Evolutionary conservation across 1,140 invertebrate species (phyloP).

Genomic region (Aphelenchoides besseyi): DNA sequence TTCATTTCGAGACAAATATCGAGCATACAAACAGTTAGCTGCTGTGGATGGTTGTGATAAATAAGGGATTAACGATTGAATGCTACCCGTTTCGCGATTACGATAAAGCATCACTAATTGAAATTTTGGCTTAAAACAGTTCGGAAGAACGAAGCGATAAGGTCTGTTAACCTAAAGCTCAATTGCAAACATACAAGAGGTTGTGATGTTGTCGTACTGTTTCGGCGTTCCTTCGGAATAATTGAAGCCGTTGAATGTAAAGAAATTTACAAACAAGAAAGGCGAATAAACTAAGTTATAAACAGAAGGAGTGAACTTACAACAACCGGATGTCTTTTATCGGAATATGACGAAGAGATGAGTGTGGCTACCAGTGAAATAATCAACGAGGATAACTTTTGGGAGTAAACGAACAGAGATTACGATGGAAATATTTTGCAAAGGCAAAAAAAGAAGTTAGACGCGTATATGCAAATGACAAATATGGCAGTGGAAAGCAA

Average conservation of each 20-base stretch:
- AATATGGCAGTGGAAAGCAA: background rate
- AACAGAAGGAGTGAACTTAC: background rate
- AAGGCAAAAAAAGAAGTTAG: background rate
- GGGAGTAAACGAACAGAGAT: background rate
- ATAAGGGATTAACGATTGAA: no score
- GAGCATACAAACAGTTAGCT: no score
- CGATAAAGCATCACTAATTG: no score
- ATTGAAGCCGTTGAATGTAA: background rate
- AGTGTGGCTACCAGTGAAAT: background rate
- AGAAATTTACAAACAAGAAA: background rate
- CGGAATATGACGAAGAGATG: background rate
- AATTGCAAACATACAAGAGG: no score
- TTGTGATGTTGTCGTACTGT: no score
- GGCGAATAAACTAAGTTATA: background rate
- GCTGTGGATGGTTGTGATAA: no score
- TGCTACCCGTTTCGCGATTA: no score
- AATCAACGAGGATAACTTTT: background rate
- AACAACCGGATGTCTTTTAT: background rate
- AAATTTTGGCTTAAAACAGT: no score
- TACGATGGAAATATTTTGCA: background rate
- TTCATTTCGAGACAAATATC: no score
- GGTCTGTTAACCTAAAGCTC: no score
- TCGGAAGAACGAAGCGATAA: no score
- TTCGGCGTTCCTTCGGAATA: no score
- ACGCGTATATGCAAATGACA: background rate